phyloP scores from a whole-genome alignment of 2,797 vertebrate species.

The Pagetopsis macropterus region DNA sequence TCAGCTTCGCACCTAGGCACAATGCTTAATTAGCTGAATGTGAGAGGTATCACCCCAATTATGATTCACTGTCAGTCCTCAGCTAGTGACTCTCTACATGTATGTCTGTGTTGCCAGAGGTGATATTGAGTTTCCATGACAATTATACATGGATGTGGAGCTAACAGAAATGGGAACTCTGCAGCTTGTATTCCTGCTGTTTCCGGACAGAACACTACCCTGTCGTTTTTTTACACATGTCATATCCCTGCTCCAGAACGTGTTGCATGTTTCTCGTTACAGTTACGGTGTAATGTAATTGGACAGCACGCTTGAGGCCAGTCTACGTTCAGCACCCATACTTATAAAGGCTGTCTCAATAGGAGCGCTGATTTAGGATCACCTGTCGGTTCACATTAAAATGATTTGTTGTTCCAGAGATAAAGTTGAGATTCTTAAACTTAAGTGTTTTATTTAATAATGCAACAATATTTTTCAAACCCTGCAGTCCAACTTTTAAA shows the following conservation, averaged over 20 bases:
- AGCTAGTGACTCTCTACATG: slow-evolving; percentile 21
- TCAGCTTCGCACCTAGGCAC: neutral
- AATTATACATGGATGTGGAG: slow-evolving; percentile 28
- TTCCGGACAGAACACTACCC: slow-evolving; percentile 8
- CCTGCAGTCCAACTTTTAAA: neutral
- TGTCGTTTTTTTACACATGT: slow-evolving; percentile 4
- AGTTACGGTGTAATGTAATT: slow-evolving; percentile 12
- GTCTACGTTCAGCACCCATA: slow-evolving; percentile 9
- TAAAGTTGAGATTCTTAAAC: neutral
- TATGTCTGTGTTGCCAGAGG: slow-evolving; percentile 15
- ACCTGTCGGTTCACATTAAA: slow-evolving; percentile 21
- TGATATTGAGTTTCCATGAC: slow-evolving; percentile 44
- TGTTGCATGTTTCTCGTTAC: slow-evolving; percentile 4
- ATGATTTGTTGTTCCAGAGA: neutral
- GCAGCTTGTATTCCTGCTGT: slow-evolving; percentile 32
- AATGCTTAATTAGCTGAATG: slow-evolving; percentile 19
- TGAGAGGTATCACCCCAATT: slow-evolving; percentile 21
- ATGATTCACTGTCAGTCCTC: slow-evolving; percentile 25
- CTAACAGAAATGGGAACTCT: slow-evolving; percentile 33
- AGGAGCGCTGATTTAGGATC: slow-evolving; percentile 23
- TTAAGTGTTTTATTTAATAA: neutral
- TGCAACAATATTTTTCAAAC: neutral
- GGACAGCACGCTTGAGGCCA: slow-evolving; percentile 36
- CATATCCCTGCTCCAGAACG: neutral
- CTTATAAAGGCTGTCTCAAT: slow-evolving; percentile 34